Conservation (phyloP, 2,888 invertebrate genomes). For the Eumacrocentrus americanus region DNA sequence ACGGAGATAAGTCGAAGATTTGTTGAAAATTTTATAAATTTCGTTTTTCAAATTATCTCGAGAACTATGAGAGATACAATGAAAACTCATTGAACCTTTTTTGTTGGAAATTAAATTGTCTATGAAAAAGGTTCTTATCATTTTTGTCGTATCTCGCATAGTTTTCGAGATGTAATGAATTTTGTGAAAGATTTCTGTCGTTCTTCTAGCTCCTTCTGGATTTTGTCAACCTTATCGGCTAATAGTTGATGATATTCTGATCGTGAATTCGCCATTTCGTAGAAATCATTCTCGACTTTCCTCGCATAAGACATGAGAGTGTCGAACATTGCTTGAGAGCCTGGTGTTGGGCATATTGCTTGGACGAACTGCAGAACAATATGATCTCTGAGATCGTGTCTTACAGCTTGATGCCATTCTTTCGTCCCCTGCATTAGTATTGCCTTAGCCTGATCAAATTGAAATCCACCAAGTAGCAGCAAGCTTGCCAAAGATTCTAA, state of each 20-base stretch:
- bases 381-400: slow-evolving; percentile 96
- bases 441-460: slow-evolving; percentile 76
- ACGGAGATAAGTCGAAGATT: too few relatives aligned
- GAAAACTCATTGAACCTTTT: too few relatives aligned
- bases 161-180: too few relatives aligned
- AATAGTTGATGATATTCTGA: slow-evolving; percentile 98
- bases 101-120: too few relatives aligned
- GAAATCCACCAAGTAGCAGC: slow-evolving; percentile 68
- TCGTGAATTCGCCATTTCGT: slow-evolving; percentile 95
- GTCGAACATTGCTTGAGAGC: slow-evolving; percentile 94
- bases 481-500: slow-evolving; percentile 58
- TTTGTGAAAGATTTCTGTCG: too few relatives aligned
- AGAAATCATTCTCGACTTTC: slow-evolving; percentile 99
- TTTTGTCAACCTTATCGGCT: slow-evolving; percentile 99
- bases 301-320: slow-evolving; percentile 97
- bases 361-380: slow-evolving; percentile 99
- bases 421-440: slow-evolving; percentile 85
- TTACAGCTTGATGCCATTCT: slow-evolving; percentile 97
- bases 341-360: slow-evolving; percentile 98
- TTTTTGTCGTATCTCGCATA: too few relatives aligned
- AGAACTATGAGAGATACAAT: too few relatives aligned
- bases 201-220: slow-evolving; percentile 96
- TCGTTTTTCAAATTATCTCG: too few relatives aligned
- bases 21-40: too few relatives aligned
- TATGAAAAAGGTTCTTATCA: too few relatives aligned